phyloP scores from a whole-genome alignment of 2,888 invertebrate species.

The Acrobasis consociella region DNA sequence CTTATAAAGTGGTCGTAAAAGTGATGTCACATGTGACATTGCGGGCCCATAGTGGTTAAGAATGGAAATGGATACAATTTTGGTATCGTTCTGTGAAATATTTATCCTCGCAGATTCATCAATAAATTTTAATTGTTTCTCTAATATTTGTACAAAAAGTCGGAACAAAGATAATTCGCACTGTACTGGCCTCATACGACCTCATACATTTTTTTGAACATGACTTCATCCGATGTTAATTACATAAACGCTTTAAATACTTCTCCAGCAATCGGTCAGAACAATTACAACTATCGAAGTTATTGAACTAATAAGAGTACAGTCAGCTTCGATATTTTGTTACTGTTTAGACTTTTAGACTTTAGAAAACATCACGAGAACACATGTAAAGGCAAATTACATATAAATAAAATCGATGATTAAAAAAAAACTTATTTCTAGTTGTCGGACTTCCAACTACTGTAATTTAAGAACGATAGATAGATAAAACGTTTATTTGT shows the following conservation, averaged over 20 bases:
- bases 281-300: slow-evolving; percentile 22
- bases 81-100: neutral
- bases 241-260: slow-evolving; percentile 4
- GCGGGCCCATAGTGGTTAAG: too few relatives aligned
- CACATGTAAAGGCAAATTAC: too few relatives aligned
- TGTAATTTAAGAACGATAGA: too few relatives aligned
- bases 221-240: slow-evolving; percentile 18
- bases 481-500: too few relatives aligned
- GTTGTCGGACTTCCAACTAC: too few relatives aligned
- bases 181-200: neutral
- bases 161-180: neutral
- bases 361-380: too few relatives aligned
- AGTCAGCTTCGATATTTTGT: neutral
- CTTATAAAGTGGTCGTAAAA: too few relatives aligned
- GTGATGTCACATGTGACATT: too few relatives aligned
- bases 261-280: slow-evolving; percentile 12
- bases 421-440: too few relatives aligned
- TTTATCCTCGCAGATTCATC: neutral
- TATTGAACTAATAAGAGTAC: slow-evolving; percentile 17
- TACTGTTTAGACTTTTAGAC: neutral
- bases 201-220: neutral
- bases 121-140: neutral
- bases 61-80: too few relatives aligned
- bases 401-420: too few relatives aligned
- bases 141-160: neutral